Evolutionary conservation across 2,113 vertebrate species (phyloP).

Genomic region (Cyphomyrus plagiostoma): DNA sequence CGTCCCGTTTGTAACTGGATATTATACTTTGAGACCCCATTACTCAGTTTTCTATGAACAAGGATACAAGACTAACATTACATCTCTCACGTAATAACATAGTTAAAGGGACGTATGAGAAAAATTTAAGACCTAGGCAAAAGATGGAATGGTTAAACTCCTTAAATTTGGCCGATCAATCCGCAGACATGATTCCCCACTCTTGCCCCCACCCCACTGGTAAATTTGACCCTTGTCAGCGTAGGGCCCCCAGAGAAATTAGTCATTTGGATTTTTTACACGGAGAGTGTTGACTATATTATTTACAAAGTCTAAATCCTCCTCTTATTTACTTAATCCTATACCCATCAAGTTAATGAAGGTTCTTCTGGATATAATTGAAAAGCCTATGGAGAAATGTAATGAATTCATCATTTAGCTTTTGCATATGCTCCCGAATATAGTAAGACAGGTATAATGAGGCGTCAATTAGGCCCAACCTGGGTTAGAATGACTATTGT

Average conservation of each 20-base stretch:
- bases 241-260: not conserved
- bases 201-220: not conserved
- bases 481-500: not conserved
- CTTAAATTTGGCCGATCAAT: not conserved
- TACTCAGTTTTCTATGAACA: not conserved
- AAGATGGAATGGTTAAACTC: not conserved
- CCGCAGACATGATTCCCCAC: not conserved
- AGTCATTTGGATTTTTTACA: not conserved
- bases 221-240: not conserved
- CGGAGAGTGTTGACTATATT: not conserved
- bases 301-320: not conserved
- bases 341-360: not conserved
- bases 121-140: not conserved
- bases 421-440: not conserved
- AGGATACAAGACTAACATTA: not conserved
- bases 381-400: not conserved
- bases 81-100: not conserved
- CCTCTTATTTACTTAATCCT: not conserved
- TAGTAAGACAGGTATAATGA: not conserved
- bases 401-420: not conserved
- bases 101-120: not conserved
- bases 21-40: not conserved
- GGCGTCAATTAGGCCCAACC: not conserved
- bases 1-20: not conserved
- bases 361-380: not conserved